These are phyloP conservation scores for Drosophila pandora DNA, from an alignment of 1,140 invertebrate species.

Conservation along the genomic window DNA sequence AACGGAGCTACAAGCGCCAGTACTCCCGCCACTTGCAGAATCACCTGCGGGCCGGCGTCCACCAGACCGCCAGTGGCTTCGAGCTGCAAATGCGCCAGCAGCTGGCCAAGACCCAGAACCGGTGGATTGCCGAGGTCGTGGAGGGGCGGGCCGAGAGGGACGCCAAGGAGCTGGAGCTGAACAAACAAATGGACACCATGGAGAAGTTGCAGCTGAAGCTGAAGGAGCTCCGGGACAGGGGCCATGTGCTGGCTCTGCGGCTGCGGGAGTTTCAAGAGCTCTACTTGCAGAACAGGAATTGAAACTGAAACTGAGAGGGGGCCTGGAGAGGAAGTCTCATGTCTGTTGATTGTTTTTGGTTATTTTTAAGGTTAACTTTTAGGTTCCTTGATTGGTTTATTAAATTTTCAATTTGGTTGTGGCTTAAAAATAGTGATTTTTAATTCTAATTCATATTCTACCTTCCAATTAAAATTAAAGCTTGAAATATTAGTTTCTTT, in stretches of 20 bases:
- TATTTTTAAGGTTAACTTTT: conserved; percentile 1
- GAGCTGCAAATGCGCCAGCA: conserved; percentile 92
- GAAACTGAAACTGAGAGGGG: conserved; percentile 6
- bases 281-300: conserved; percentile 25
- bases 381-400: neutral
- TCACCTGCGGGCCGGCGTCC: conserved; percentile 93
- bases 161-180: neutral
- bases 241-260: conserved; percentile 18
- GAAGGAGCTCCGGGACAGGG: conserved; percentile 8
- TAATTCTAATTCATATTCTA: neutral
- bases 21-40: conserved; percentile 97
- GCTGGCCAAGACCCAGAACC: conserved; percentile 18
- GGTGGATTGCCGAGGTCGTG: conserved; percentile 3
- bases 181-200: conserved; percentile 2
- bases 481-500: neutral
- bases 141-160: neutral
- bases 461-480: too few species aligned
- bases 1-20: conserved; percentile 96
- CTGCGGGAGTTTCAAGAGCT: conserved; percentile 38
- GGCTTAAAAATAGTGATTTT: neutral
- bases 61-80: conserved; percentile 98
- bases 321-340: neutral
- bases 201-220: conserved; percentile 26
- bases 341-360: conserved; percentile 1
- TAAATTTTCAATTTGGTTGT: neutral